Conservation (phyloP, 2,888 invertebrate species). For the Halictus ligatus region DNA sequence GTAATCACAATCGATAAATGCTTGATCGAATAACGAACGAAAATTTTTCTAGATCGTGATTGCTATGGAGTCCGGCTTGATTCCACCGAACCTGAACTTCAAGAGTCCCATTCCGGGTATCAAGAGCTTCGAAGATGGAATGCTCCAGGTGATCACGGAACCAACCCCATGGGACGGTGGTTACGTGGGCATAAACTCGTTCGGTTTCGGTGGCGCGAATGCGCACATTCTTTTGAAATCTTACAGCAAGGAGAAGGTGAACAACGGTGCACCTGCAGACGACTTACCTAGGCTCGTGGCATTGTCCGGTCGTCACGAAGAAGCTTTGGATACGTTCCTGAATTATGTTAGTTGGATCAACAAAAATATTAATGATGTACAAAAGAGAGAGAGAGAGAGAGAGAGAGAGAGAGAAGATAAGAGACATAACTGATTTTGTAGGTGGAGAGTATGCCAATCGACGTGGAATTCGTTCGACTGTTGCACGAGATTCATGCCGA, state of each 20-base stretch:
- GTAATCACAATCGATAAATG: not conserved
- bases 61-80: constrained; percentile 91
- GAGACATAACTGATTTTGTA: constrained; percentile 46
- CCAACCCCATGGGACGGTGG: constrained; percentile 89
- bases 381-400: not conserved
- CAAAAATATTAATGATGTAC: not conserved
- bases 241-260: constrained; percentile 87
- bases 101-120: constrained; percentile 87
- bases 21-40: not conserved
- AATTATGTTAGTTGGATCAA: constrained; percentile 85
- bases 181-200: constrained; percentile 93
- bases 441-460: constrained; percentile 86
- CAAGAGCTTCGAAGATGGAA: constrained; percentile 87
- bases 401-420: no score
- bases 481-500: constrained; percentile 87
- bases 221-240: constrained; percentile 89
- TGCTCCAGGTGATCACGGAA: constrained; percentile 90
- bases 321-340: constrained; percentile 89
- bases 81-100: constrained; percentile 95
- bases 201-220: constrained; percentile 97
- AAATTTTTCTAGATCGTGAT: constrained; percentile 86
- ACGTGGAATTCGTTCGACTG: constrained; percentile 87
- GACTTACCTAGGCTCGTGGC: constrained; percentile 90
- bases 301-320: constrained; percentile 92
- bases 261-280: constrained; percentile 87